Conservation (phyloP, 2,797 vertebrate species). For the Poecile montanus region DNA sequence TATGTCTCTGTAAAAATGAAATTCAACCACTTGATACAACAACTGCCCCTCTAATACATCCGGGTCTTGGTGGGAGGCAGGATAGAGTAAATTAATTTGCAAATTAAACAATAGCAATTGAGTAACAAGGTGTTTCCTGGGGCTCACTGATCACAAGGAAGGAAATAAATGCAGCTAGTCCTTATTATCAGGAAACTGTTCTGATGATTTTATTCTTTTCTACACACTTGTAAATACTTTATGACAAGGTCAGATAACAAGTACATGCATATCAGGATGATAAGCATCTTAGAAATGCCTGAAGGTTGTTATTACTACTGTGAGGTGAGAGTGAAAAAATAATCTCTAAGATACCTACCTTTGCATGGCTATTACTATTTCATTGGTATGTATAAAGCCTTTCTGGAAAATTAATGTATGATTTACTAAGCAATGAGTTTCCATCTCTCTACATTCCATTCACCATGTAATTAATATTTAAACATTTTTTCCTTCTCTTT, state of each 20-base stretch:
- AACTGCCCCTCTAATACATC: not conserved
- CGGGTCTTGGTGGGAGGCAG: not conserved
- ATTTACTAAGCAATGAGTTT: conserved; percentile 19
- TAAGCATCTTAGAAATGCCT: not conserved
- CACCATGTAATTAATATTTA: conserved; percentile 60
- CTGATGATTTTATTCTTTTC: conserved; percentile 24
- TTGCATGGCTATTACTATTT: conserved; percentile 15
- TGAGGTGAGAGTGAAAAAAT: conserved; percentile 6
- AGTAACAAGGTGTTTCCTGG: conserved; percentile 24
- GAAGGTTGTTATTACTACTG: conserved; percentile 8
- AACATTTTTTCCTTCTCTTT: not conserved
- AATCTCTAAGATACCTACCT: not conserved
- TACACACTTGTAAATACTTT: conserved; percentile 14
- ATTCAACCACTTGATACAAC: not conserved
- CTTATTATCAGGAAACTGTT: conserved; percentile 38
- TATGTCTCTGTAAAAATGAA: not conserved
- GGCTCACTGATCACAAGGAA: conserved; percentile 14
- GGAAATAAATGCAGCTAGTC: conserved; percentile 12
- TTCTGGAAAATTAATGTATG: conserved; percentile 33
- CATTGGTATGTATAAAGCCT: not conserved
- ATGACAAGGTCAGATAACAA: not conserved
- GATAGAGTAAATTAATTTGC: not conserved
- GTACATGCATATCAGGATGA: not conserved
- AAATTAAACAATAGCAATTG: conserved; percentile 25
- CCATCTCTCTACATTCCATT: not conserved